Percentiles rank a stretch among this genome's conserved stretches.
Conservation (phyloP, 2,113 vertebrate genomes). For the Hiodon tergisus region DNA sequence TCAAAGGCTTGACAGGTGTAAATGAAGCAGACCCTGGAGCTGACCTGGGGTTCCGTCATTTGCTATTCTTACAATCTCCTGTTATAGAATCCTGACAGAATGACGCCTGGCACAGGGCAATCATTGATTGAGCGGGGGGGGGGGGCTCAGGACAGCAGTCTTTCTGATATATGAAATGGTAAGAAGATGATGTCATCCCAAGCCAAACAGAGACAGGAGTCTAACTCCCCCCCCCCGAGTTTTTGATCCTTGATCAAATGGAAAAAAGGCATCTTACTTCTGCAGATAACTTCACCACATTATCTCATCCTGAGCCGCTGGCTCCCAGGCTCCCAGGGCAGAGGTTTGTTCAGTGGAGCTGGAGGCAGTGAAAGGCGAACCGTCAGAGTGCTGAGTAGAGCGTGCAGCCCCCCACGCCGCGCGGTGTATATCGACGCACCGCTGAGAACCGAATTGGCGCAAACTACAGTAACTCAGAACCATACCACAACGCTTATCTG, state of each 20-base stretch:
- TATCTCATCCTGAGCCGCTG: constrained; percentile 47
- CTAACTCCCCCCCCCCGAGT: constrained; percentile 39
- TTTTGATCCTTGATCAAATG: constrained; percentile 52
- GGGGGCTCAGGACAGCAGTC: constrained; percentile 48
- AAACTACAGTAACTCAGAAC: not conserved
- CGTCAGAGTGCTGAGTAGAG: not conserved
- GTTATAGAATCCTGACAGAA: constrained; percentile 4
- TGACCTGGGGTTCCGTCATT: no score
- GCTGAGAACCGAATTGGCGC: no score
- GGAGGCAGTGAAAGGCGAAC: not conserved
- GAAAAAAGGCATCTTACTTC: constrained; percentile 48
- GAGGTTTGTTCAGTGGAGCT: constrained; percentile 26
- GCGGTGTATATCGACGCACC: not conserved
- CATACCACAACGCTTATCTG: not conserved
- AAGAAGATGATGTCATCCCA: constrained; percentile 65
- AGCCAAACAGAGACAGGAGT: constrained; percentile 59
- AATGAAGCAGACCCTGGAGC: constrained; percentile 5
- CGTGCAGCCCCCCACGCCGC: no score
- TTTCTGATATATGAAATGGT: constrained; percentile 61
- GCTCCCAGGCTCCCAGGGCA: constrained; percentile 21
- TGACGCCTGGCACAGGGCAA: constrained; percentile 41
- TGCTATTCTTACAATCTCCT: no score
- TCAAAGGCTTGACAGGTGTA: constrained; percentile 7
- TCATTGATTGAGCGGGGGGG: constrained; percentile 40
- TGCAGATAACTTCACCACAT: constrained; percentile 41